Percentiles rank a stretch among this genome's conserved stretches.
Evolutionary conservation across 2,797 vertebrate species (phyloP).

Genomic region (Tadarida brasiliensis): DNA sequence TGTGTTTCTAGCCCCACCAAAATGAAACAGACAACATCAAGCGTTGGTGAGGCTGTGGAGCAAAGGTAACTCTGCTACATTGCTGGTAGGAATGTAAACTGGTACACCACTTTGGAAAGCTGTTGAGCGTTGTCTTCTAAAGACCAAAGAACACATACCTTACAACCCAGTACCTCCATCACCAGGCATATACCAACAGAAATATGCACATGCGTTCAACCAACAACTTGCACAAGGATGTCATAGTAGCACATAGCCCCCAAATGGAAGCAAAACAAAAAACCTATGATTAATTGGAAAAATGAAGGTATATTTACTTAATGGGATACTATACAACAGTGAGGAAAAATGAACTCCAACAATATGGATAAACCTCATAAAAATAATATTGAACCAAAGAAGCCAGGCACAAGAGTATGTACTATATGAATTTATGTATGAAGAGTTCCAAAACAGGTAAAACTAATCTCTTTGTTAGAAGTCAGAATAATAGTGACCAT

Average conservation of each 20-base stretch:
- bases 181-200: neutral
- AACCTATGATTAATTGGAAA: neutral
- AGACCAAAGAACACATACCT: neutral
- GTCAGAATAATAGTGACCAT: neutral
- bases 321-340: neutral
- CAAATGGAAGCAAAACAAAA: neutral
- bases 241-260: neutral
- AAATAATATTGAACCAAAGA: conserved; percentile 25
- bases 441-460: neutral
- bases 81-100: neutral
- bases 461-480: neutral
- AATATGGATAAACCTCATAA: neutral
- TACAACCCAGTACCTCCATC: neutral
- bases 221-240: neutral
- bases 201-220: neutral
- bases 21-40: neutral
- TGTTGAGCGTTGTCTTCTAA: neutral
- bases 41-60: neutral
- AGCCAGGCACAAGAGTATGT: neutral
- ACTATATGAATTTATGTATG: neutral
- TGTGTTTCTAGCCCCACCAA: neutral
- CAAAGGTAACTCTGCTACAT: neutral
- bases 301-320: neutral
- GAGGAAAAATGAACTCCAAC: neutral
- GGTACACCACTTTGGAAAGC: neutral